These are phyloP conservation scores for Lagopus muta DNA, from an alignment of 2,113 vertebrate genomes.

Conservation along the genomic window DNA sequence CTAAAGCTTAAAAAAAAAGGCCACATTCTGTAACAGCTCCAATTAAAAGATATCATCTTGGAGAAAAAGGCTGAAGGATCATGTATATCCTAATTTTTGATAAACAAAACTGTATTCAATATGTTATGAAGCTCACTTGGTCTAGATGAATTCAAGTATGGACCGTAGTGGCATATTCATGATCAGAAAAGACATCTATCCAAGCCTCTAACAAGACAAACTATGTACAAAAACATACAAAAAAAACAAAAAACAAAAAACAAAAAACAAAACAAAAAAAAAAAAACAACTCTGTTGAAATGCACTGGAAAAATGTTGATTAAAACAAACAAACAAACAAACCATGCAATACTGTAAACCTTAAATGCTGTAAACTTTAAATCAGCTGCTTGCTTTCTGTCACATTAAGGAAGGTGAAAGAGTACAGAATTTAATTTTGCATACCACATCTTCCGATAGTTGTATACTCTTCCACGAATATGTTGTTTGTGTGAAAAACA, in stretches of 20 bases:
- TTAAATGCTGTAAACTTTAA: background rate
- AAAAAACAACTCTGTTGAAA: background rate
- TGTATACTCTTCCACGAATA: background rate
- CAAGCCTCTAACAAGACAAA: background rate
- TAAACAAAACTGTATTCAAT: background rate
- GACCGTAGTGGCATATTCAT: background rate
- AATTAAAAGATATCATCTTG: background rate
- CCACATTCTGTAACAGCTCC: background rate
- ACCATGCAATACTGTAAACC: background rate
- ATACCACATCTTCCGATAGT: background rate
- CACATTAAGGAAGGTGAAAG: background rate
- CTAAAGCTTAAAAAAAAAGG: slow-evolving; percentile 4
- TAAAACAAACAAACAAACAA: background rate
- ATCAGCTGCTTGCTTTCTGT: background rate
- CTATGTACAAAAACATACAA: background rate
- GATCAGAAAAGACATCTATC: background rate
- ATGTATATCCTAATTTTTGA: background rate
- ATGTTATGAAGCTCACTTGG: background rate
- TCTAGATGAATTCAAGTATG: background rate
- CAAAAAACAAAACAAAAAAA: no score
- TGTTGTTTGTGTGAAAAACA: background rate
- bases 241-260: no score
- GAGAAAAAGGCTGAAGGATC: background rate
- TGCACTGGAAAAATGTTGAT: background rate
- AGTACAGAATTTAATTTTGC: background rate